Conservation (phyloP, 2,888 invertebrate genomes). For the Gasteruption jaculator region DNA sequence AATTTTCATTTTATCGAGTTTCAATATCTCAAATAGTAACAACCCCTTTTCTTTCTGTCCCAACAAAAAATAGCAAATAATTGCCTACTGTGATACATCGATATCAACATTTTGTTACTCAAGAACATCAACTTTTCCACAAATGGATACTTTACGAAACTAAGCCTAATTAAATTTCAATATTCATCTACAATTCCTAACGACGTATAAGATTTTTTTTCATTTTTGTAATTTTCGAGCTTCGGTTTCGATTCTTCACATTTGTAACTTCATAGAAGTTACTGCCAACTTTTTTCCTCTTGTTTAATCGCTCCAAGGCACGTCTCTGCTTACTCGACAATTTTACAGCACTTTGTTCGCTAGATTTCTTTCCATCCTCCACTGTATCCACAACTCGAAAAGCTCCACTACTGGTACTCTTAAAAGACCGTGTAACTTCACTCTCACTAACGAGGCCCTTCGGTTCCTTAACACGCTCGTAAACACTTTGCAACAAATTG, state of each 20-base stretch:
- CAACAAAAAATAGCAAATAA: too few species aligned
- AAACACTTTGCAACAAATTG: slow-evolving; percentile 41
- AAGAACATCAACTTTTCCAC: too few species aligned
- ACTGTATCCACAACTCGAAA: slow-evolving; percentile 39
- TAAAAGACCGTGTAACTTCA: slow-evolving; percentile 56
- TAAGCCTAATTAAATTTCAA: too few species aligned
- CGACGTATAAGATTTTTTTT: too few species aligned
- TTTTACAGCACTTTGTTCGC: slow-evolving; percentile 53
- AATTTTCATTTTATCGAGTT: too few species aligned
- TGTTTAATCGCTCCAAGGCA: slow-evolving; percentile 68
- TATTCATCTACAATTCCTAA: too few species aligned
- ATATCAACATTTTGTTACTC: too few species aligned
- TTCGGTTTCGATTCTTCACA: slow-evolving; percentile 82
- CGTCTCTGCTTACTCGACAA: slow-evolving; percentile 75
- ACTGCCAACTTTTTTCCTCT: slow-evolving; percentile 78
- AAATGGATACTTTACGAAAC: too few species aligned
- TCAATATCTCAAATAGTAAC: too few species aligned
- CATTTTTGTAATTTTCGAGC: slow-evolving; percentile 56
- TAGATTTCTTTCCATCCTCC: slow-evolving; percentile 31
- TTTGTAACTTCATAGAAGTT: slow-evolving; percentile 86
- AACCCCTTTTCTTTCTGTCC: too few species aligned
- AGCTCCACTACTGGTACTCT: slow-evolving; percentile 48
- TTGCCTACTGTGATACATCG: too few species aligned
- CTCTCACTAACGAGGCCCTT: slow-evolving; percentile 51
- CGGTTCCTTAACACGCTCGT: slow-evolving; percentile 49